Evolutionary conservation across 2,888 invertebrate genomes (phyloP).

Genomic region (Lepetodrilus schrolli): DNA sequence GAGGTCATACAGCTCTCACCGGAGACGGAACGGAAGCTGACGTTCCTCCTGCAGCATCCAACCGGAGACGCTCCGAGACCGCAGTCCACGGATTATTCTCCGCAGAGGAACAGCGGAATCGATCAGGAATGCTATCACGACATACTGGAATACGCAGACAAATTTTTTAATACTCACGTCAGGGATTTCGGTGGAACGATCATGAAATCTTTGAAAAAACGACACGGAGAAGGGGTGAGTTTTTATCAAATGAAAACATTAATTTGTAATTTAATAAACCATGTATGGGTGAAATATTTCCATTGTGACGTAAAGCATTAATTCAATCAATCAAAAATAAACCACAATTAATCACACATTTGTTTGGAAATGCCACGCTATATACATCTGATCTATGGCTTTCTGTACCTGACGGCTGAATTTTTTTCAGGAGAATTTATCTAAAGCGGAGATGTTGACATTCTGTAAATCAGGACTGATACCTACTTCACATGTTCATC

Average conservation of each 20-base stretch:
- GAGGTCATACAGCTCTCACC: conserved; percentile 52
- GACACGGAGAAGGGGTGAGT: too few relatives aligned
- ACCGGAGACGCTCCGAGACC: conserved; percentile 33
- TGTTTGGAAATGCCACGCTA: too few relatives aligned
- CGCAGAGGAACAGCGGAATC: neutral
- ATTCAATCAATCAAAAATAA: too few relatives aligned
- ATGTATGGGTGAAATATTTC: too few relatives aligned
- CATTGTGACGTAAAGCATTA: too few relatives aligned
- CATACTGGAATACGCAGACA: conserved; percentile 93
- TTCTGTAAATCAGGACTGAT: conserved; percentile 91
- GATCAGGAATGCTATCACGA: conserved; percentile 79
- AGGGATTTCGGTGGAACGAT: conserved; percentile 69
- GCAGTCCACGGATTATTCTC: conserved; percentile 15
- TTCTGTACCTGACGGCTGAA: too few relatives aligned
- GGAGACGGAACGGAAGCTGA: conserved; percentile 52
- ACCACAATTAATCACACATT: too few relatives aligned
- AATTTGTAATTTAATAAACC: too few relatives aligned
- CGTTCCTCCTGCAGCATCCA: conserved; percentile 43
- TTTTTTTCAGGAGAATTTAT: conserved; percentile 79
- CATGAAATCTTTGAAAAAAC: conserved; percentile 68
- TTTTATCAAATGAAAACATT: too few relatives aligned
- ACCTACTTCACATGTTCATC: conserved; percentile 93
- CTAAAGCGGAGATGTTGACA: conserved; percentile 93
- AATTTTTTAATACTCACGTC: conserved; percentile 89
- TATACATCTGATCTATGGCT: too few relatives aligned